These are phyloP conservation scores for Nyctibius grandis DNA, from an alignment of 2,797 vertebrate genomes.

Conservation along the genomic window DNA sequence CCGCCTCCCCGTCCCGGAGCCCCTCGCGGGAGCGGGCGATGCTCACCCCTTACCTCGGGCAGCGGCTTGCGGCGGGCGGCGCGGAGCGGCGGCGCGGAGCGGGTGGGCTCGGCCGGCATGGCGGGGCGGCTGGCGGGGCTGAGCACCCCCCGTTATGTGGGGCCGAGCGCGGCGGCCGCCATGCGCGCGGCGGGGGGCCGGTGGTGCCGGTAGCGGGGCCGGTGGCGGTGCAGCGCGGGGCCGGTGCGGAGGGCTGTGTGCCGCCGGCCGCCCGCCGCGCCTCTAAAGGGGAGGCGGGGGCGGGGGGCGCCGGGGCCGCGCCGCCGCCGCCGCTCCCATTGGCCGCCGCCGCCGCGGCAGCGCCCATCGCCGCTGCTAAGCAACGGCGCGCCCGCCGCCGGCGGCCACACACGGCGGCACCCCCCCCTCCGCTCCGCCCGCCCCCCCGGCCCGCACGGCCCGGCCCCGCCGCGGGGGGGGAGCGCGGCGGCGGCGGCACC, in stretches of 20 bases:
- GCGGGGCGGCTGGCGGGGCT: constrained; percentile 58
- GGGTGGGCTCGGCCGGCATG: constrained; percentile 30
- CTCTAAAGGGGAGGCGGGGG: constrained; percentile 23
- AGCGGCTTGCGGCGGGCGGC: constrained; percentile 31
- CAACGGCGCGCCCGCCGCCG: constrained; percentile 18
- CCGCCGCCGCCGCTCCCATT: constrained; percentile 17
- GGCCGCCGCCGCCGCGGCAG: background rate
- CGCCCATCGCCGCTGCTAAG: constrained; percentile 29
- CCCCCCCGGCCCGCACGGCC: background rate
- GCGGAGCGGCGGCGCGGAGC: constrained; percentile 10
- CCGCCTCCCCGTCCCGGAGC: background rate
- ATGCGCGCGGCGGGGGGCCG: background rate
- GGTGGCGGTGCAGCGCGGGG: background rate
- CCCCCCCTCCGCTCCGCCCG: background rate
- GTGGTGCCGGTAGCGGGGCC: background rate
- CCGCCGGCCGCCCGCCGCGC: constrained; percentile 15
- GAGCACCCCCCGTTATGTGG: constrained; percentile 54
- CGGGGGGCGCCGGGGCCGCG: background rate
- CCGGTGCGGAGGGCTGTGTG: background rate
- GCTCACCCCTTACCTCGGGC: constrained; percentile 19
- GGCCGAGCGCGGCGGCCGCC: constrained; percentile 31
- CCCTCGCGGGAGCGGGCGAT: background rate
- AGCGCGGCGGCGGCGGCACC: background rate
- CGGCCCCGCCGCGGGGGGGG: background rate
- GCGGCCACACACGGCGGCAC: constrained; percentile 17